phyloP scores from a whole-genome alignment of 92 coral and sea anemone genomes.

The Heliopora coerulea region DNA sequence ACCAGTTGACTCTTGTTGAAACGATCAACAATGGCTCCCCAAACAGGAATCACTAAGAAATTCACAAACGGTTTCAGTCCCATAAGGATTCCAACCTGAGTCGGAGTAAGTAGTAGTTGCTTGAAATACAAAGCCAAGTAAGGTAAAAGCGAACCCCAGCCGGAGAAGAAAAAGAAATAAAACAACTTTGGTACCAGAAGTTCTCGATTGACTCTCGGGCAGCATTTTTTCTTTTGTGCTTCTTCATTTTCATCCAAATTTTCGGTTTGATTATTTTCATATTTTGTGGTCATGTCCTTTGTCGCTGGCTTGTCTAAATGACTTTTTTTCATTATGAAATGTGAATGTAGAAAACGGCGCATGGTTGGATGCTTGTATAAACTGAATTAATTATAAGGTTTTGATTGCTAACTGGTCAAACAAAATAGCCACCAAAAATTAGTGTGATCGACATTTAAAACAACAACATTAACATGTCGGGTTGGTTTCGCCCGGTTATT shows the following conservation, averaged over 20 bases:
- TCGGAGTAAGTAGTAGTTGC: conserved; percentile 92
- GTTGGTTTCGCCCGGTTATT: too few species aligned
- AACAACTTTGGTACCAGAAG: conserved; percentile 85
- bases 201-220: conserved; percentile 88
- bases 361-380: conserved; percentile 6
- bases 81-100: conserved; percentile 97
- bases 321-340: conserved; percentile 36
- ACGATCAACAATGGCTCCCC: conserved; percentile 99
- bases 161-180: conserved; percentile 96
- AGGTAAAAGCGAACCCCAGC: conserved; percentile 96
- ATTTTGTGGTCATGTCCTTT: conserved; percentile 46
- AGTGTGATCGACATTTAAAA: conserved; percentile 7
- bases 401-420: conserved; percentile 2
- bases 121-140: conserved; percentile 96
- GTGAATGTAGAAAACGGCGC: not conserved
- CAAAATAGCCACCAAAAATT: conserved; percentile 39
- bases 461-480: not conserved
- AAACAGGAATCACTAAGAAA: conserved; percentile 93
- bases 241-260: not conserved
- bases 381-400: conserved; percentile 40
- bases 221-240: conserved; percentile 50
- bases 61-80: conserved; percentile 97
- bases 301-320: conserved; percentile 49
- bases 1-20: conserved; percentile 95
- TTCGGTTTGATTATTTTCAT: conserved; percentile 35